These are phyloP conservation scores for Nesoenas mayeri DNA, from an alignment of 2,113 vertebrate species.

Conservation along the genomic window DNA sequence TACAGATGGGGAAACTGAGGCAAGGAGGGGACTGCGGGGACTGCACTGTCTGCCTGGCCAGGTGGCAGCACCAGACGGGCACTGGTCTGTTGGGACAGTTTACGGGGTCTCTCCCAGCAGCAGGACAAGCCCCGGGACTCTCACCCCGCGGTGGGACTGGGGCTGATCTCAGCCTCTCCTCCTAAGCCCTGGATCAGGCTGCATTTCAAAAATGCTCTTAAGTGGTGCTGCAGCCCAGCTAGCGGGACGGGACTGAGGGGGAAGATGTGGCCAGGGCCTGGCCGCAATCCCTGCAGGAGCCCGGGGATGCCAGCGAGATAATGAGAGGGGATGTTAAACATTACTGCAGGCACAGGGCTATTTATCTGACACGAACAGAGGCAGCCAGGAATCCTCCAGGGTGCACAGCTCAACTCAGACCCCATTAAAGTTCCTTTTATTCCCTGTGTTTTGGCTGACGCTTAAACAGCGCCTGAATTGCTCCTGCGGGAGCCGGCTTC, in stretches of 20 bases:
- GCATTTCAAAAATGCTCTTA: slow-evolving; percentile 22
- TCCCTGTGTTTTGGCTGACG: slow-evolving; percentile 6
- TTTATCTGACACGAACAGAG: slow-evolving; percentile 58
- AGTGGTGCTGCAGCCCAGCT: background rate
- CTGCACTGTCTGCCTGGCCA: background rate
- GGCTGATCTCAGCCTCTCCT: background rate
- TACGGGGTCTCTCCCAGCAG: background rate
- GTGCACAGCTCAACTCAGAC: slow-evolving; percentile 29
- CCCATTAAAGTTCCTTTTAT: slow-evolving; percentile 49
- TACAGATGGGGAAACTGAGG: background rate
- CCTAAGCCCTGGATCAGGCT: background rate
- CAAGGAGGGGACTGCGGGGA: background rate
- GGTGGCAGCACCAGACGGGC: fast-evolving
- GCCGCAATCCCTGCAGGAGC: slow-evolving; percentile 55
- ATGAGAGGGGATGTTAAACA: slow-evolving; percentile 66
- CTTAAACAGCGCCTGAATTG: background rate
- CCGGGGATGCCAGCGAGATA: slow-evolving; percentile 60
- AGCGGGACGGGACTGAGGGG: background rate
- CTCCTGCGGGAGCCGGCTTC: background rate
- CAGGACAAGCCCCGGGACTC: background rate
- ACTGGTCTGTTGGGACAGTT: background rate
- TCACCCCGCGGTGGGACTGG: fast-evolving
- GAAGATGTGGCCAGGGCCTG: background rate
- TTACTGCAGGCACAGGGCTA: slow-evolving; percentile 42
- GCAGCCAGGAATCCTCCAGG: slow-evolving; percentile 56